A percentile compares a stretch with the other conserved stretches of the same genome.
phyloP scores from a whole-genome alignment of 2,888 invertebrate species.

The Halictus quadricinctus region DNA sequence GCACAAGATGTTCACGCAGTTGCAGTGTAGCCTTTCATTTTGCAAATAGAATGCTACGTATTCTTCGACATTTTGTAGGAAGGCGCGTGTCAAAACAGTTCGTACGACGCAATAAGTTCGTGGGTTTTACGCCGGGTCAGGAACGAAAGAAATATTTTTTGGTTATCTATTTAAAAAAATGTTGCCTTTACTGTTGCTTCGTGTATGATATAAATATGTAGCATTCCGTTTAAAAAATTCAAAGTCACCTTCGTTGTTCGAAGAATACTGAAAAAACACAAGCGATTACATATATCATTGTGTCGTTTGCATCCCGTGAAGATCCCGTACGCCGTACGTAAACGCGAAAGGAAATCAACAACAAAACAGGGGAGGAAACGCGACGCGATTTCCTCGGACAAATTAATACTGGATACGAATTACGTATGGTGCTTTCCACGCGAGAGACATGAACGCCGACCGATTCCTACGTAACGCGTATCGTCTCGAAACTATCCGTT shows the following conservation, averaged over 20 bases:
- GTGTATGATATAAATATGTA: background rate
- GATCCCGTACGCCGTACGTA: background rate
- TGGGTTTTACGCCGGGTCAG: background rate
- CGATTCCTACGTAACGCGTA: background rate
- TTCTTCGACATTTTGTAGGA: background rate
- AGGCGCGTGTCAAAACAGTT: background rate
- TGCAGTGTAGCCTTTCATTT: background rate
- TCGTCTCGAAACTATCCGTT: background rate
- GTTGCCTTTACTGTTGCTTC: background rate
- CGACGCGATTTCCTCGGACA: background rate
- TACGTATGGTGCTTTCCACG: background rate
- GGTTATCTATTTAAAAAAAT: background rate
- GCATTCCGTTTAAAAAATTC: background rate
- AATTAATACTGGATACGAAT: constrained; percentile 10
- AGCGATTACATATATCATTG: background rate
- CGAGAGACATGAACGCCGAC: background rate
- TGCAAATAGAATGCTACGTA: background rate
- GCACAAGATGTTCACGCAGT: background rate
- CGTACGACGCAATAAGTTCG: background rate
- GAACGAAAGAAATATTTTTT: background rate
- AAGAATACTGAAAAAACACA: background rate
- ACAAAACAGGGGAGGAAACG: background rate
- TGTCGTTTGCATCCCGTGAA: background rate
- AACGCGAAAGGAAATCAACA: background rate
- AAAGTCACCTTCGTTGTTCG: background rate